Base-by-base conservation (phyloP, 2,888 invertebrate species). In the Minunthozetes semirufus region DNA sequence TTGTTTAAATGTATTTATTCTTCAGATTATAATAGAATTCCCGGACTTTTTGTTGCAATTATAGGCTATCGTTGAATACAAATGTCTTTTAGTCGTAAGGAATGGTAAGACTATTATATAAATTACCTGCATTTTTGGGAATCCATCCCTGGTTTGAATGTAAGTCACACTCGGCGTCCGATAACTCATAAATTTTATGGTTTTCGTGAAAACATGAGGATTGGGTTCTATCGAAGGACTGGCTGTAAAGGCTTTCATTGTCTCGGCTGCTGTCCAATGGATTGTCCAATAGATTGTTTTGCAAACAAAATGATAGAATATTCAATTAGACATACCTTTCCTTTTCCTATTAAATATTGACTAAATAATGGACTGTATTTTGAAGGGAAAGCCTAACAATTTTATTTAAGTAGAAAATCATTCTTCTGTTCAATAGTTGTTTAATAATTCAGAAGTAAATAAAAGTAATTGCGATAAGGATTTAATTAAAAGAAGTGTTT, bases 401-500 rank as follows among this genome's bases (percentile, higher is more conserved):
- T 5, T 33, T 33, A 33, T 33, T 33, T 8, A 5, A 8, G 33
- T 8, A 33, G 33, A 33, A 33, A 33, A 33, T 33, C 33, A 33
- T 33, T 33, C 33, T 5, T 33, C 8, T 5, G 33, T 48, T 48
- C 48, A 48, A 17, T 48, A n/a, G 48, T 6, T 48, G 48, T 48
- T 13, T 48, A 48, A 17, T 48, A 13, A n/a, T 48, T 48, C 15
- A n/a, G 48, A 48, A 48, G n/a, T n/a, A 19, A 50, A 50, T n/a
- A 19, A 50, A 2, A 50, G 50, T 50, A 19, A 50, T 15, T n/a
- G 3, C 3, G 50, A 59, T 11, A 25, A 25, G n/a, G 56, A 59
- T 59, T 59, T 22, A 59, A 59, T 59, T 59, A 59, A 25, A 59
- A n/a, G n/a, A 59, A 59, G 56, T 59, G 56, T 59, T 59, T 59